phyloP scores from a whole-genome alignment of 1,140 invertebrate genomes.

The Macrotrachela quadricornifera region DNA sequence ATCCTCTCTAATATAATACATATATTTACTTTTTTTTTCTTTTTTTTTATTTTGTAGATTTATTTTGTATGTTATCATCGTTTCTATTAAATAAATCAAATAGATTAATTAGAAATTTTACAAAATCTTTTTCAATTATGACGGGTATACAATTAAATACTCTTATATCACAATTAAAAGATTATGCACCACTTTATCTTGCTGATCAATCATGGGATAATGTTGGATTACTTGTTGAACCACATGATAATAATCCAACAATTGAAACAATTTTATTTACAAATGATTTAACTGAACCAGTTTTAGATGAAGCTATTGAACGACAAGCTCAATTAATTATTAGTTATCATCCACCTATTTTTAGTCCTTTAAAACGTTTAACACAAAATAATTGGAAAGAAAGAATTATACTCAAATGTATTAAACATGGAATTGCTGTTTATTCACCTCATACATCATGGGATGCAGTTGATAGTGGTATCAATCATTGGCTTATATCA shows the following conservation, averaged over 20 bases:
- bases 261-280: constrained; percentile 51
- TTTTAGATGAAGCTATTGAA: constrained; percentile 57
- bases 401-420: constrained; percentile 51
- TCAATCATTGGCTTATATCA: constrained; percentile 5
- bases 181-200: constrained; percentile 34
- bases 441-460: constrained; percentile 80
- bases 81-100: too few species aligned
- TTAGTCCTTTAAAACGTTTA: constrained; percentile 55
- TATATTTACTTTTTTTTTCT: too few species aligned
- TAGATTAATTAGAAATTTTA: too few species aligned
- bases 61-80: too few species aligned
- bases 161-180: not conserved
- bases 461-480: constrained; percentile 41
- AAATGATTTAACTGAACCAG: constrained; percentile 71
- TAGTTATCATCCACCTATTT: constrained; percentile 86
- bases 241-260: constrained; percentile 27
- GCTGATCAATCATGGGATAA: constrained; percentile 73
- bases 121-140: too few species aligned
- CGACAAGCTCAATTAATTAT: constrained; percentile 48
- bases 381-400: constrained; percentile 50
- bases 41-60: too few species aligned
- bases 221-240: constrained; percentile 69
- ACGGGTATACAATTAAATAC: not conserved
- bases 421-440: constrained; percentile 63
- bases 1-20: too few species aligned